phyloP scores from a whole-genome alignment of 1,140 invertebrate genomes.

The Xylocopa sonorina region DNA sequence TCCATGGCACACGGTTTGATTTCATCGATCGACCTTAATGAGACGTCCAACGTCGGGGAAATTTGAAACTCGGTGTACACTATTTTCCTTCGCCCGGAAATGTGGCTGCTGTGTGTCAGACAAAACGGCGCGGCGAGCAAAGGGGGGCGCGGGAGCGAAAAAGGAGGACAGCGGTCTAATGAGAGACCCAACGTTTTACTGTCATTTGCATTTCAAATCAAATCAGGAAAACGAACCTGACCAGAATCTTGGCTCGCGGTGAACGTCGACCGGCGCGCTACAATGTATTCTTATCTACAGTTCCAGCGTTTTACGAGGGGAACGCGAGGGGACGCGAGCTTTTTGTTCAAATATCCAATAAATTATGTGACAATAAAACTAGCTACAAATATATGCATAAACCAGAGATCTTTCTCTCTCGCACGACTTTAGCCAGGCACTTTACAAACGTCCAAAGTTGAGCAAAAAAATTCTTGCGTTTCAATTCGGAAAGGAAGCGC shows the following conservation, averaged over 20 bases:
- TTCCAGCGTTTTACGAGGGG: background rate
- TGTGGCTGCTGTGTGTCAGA: background rate
- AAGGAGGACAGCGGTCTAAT: slow-evolving; percentile 19
- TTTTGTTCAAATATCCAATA: background rate
- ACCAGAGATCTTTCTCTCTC: too few relatives aligned
- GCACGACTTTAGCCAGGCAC: too few relatives aligned
- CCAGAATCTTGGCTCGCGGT: slow-evolving; percentile 28
- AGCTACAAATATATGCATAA: background rate
- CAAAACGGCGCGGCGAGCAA: background rate
- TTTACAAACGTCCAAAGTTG: too few relatives aligned
- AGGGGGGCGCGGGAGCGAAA: too few relatives aligned
- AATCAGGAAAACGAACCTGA: slow-evolving; percentile 54
- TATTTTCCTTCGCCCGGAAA: background rate
- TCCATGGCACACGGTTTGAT: background rate
- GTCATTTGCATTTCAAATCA: slow-evolving; percentile 54
- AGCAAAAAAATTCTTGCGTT: too few relatives aligned
- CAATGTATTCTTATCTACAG: background rate
- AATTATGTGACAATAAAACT: background rate
- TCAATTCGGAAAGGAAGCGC: too few relatives aligned
- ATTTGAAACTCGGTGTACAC: background rate
- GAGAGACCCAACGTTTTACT: slow-evolving; percentile 46
- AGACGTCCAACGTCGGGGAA: background rate
- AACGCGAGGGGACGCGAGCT: background rate
- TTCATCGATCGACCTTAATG: slow-evolving; percentile 21
- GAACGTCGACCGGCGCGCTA: background rate